Evolutionary conservation across 2,888 invertebrate species (phyloP).

Genomic region (Drosophila prostipennis): DNA sequence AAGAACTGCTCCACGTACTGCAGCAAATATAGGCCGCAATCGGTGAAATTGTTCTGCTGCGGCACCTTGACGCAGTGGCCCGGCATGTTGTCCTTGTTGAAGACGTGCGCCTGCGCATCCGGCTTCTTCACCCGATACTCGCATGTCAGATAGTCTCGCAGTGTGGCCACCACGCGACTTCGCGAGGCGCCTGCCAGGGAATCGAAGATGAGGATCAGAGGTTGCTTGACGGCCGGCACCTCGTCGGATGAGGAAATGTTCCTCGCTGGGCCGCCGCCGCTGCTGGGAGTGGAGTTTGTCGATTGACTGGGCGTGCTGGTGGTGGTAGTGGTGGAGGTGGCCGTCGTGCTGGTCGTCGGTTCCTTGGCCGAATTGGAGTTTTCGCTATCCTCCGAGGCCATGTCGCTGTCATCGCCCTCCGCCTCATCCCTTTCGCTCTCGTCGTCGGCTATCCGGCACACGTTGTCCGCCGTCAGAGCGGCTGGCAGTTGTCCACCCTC

Average conservation of each 20-base stretch:
- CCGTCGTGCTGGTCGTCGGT: not conserved
- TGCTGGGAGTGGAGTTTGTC: not conserved
- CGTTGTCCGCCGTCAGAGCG: conserved; percentile 60
- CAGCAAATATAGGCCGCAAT: conserved; percentile 97
- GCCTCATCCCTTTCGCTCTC: conserved; percentile 91
- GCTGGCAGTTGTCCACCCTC: conserved; percentile 85
- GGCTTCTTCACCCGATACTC: conserved; percentile 90
- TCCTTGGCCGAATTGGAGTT: conserved; percentile 66
- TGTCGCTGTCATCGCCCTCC: conserved; percentile 91
- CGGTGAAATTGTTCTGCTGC: conserved; percentile 98
- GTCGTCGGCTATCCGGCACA: conserved; percentile 87
- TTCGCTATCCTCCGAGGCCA: conserved; percentile 85
- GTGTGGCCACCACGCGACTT: conserved; percentile 93
- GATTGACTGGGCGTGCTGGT: conserved; percentile 29
- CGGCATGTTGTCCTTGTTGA: conserved; percentile 93
- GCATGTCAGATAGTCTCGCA: conserved; percentile 95
- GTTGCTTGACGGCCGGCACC: conserved; percentile 84
- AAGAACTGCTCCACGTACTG: conserved; percentile 99
- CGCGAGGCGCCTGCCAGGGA: conserved; percentile 94
- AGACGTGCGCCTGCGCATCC: conserved; percentile 86
- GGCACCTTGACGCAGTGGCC: conserved; percentile 96
- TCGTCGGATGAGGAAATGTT: conserved; percentile 27
- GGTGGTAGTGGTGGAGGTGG: conserved; percentile 29
- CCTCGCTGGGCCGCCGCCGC: conserved; percentile 31
- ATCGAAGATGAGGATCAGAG: conserved; percentile 97